Evolutionary conservation across 2,797 vertebrate species (phyloP), one percentile per base, ranked within the genome.

Genomic region (Carcharodon carcharias): DNA sequence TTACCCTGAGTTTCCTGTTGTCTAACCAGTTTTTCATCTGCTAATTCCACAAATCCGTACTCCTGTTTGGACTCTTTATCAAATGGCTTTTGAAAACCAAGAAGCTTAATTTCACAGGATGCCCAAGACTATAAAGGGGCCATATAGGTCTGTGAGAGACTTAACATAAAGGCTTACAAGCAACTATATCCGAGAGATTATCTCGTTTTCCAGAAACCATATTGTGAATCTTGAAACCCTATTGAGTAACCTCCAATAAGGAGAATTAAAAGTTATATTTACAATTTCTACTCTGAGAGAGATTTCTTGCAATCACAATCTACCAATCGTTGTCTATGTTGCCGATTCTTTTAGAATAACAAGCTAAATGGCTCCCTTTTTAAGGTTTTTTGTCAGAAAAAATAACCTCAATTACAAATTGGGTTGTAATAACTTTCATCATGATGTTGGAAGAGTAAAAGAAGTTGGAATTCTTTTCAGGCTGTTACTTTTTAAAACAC

Each of bases 31-130:
- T 67, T 93, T 93, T 54, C 58, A 67, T 93, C 26, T 63, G 28
- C n/a, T 65, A 93, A 45, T 45, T 93, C n/a, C 40, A 45, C 21
- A 45, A 67, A 18, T 65, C 40, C 63, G 67, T 45, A 93, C 12
- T n/a, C 61, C n/a, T 61, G 28, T 91, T 91, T 0, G 18, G n/a
- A 63, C 63, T 45, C 91, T 93, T 45, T 67, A 93, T 67, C 91
- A 67, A 91, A 91, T 63, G 14, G 28, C 82, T 91, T 91, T 91
- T 91, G 56, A 91, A 91, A 91, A 91, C 58, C 56, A 85, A 85
- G 82, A 63, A 91, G 56, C 88, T 63, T 61, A 91, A 35, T 91
- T 91, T 61, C 56, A 61, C 31, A 61, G 88, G 88, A 61, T n/a
- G 88, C 88, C 88, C 61, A 26, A 89, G n/a, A 93, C 18, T 93